Evolutionary conservation across 2,113 vertebrate genomes (phyloP).

Genomic region (Tychaedon coryphoeus): DNA sequence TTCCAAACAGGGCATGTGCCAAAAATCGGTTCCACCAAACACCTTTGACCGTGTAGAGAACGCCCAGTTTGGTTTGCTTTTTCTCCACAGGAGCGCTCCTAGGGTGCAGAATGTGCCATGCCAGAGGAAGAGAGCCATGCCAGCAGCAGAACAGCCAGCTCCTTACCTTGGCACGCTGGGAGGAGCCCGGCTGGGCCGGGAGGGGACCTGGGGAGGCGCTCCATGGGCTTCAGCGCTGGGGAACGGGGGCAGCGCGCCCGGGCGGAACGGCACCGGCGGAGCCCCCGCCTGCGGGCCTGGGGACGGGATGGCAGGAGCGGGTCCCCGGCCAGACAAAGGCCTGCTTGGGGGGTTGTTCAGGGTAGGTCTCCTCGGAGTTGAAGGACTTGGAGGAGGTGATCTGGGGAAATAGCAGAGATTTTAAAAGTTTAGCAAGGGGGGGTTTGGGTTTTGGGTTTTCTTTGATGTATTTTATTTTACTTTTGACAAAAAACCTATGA

Average conservation of each 20-base stretch:
- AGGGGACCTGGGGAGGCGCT: conserved; percentile 67
- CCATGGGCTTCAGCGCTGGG: conserved; percentile 74
- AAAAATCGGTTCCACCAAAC: not conserved
- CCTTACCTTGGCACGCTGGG: conserved; percentile 88
- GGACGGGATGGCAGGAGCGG: conserved; percentile 71
- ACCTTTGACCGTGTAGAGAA: not conserved
- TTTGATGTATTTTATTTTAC: not conserved
- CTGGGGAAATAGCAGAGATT: conserved; percentile 59
- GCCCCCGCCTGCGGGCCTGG: conserved; percentile 74
- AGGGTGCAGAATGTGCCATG: not conserved
- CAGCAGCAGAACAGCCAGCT: not conserved
- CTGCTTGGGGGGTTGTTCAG: conserved; percentile 55
- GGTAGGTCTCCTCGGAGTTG: conserved; percentile 75
- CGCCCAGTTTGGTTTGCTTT: not conserved
- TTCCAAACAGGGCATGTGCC: not conserved
- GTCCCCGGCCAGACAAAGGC: conserved; percentile 69
- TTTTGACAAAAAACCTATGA: not conserved
- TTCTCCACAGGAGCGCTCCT: not conserved
- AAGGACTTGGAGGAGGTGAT: conserved; percentile 85
- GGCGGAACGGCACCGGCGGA: conserved; percentile 74
- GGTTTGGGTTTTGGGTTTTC: fast-evolving
- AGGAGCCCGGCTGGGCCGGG: conserved; percentile 74
- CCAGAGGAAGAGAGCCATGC: conserved; percentile 56
- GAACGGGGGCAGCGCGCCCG: conserved; percentile 59
- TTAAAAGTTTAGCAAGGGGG: not conserved